These are phyloP conservation scores for Nanorana parkeri DNA, from an alignment of 2,113 vertebrate species.

Conservation along the genomic window DNA sequence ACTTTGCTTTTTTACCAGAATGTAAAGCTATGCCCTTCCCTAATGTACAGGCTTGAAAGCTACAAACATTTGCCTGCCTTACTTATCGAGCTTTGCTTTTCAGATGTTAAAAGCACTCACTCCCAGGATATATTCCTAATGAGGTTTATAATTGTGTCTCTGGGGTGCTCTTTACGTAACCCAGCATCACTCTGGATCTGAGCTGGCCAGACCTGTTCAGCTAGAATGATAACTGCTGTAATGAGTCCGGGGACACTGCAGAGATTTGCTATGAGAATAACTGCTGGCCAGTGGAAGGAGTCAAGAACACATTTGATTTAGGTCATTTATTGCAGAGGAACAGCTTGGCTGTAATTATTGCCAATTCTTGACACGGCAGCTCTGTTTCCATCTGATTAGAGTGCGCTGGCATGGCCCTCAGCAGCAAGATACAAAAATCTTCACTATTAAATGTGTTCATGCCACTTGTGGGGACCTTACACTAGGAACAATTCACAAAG, in stretches of 20 bases:
- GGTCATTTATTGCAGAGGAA: conserved; percentile 34
- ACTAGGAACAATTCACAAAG: no score
- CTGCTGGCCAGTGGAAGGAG: conserved; percentile 20
- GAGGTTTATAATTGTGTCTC: conserved; percentile 57
- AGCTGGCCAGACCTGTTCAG: conserved; percentile 54
- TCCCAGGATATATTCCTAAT: conserved; percentile 55
- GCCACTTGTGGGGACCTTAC: no score
- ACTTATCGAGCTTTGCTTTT: conserved; percentile 43
- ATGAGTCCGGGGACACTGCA: conserved; percentile 59
- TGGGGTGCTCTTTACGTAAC: conserved; percentile 61
- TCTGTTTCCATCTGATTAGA: background rate
- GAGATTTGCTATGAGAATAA: conserved; percentile 53
- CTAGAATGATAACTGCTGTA: conserved; percentile 61
- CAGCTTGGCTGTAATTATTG: conserved; percentile 2
- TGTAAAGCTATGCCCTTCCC: conserved; percentile 17
- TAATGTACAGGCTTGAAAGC: conserved; percentile 44
- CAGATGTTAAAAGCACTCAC: conserved; percentile 59
- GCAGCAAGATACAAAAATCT: background rate
- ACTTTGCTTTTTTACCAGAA: conserved; percentile 6
- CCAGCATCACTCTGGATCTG: conserved; percentile 56
- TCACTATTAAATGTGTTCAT: background rate
- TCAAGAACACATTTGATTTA: conserved; percentile 36
- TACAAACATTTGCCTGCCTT: conserved; percentile 40
- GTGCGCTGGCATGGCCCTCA: conserved; percentile 9
- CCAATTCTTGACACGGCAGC: background rate